These are phyloP conservation scores for Sarcophaga rosellei DNA, from an alignment of 2,888 invertebrate species.

Conservation along the genomic window DNA sequence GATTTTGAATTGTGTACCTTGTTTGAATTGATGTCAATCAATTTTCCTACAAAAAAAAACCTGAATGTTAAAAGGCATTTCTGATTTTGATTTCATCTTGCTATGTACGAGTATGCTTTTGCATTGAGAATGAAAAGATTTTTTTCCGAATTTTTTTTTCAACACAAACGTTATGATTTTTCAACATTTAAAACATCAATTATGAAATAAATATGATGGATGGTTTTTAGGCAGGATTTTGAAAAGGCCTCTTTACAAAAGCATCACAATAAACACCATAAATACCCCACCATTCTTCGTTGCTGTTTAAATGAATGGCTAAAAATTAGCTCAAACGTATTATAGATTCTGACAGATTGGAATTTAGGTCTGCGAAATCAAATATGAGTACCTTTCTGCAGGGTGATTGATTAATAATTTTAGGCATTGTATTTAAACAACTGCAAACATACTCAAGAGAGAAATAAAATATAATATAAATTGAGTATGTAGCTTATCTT, in stretches of 20 bases:
- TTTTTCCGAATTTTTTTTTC: neutral
- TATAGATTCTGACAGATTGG: conserved; percentile 32
- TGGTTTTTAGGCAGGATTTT: conserved; percentile 27
- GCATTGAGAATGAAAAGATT: conserved; percentile 14
- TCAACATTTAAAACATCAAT: conserved; percentile 59
- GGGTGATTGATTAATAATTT: neutral
- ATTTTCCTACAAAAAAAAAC: conserved; percentile 14
- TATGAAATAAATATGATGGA: conserved; percentile 66
- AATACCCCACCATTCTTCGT: neutral
- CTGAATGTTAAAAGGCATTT: neutral
- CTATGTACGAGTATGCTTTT: neutral
- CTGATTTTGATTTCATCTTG: neutral
- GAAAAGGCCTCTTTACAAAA: neutral
- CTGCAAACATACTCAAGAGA: too few species aligned
- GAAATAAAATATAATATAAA: too few species aligned
- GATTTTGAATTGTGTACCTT: conserved; percentile 30
- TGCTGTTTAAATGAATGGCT: conserved; percentile 38
- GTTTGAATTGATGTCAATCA: conserved; percentile 66
- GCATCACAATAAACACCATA: neutral
- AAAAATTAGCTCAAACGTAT: conserved; percentile 59
- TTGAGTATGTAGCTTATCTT: too few species aligned
- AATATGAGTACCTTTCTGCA: neutral
- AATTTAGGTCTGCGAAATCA: conserved; percentile 6
- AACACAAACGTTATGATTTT: conserved; percentile 36
- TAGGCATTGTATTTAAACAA: too few species aligned